phyloP scores from a whole-genome alignment of 2,888 invertebrate genomes.

The Tipula confusa region DNA sequence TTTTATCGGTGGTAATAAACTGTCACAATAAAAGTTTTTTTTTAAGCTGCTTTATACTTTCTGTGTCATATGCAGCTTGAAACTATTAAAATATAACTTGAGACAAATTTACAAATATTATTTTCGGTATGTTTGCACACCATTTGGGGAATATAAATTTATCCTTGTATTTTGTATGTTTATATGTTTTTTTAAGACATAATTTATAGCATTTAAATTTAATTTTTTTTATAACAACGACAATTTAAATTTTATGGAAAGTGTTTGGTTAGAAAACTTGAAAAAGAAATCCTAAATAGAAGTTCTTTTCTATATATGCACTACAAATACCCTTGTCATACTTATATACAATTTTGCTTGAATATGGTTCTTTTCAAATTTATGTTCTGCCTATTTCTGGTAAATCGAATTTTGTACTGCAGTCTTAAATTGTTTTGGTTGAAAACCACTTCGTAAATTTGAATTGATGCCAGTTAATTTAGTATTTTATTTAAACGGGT shows the following conservation, averaged over 20 bases:
- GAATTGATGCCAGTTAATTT: no score
- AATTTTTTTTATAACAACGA: not conserved
- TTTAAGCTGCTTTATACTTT: not conserved
- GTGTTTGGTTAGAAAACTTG: no score
- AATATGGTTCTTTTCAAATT: no score
- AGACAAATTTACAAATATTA: slow-evolving; percentile 20
- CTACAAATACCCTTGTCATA: no score
- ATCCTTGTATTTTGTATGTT: not conserved
- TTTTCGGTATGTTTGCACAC: not conserved
- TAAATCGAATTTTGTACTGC: no score
- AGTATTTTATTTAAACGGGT: no score
- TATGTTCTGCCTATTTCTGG: no score
- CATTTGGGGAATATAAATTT: not conserved
- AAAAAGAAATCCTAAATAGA: no score
- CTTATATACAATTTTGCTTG: no score
- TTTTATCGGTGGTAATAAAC: slow-evolving; percentile 25
- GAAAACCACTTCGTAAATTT: no score
- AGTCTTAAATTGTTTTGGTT: no score
- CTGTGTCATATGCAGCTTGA: slow-evolving; percentile 12
- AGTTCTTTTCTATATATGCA: no score
- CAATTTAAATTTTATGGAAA: not conserved
- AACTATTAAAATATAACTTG: not conserved
- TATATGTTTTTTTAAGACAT: not conserved
- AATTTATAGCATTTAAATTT: not conserved
- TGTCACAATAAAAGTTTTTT: slow-evolving; percentile 7